Base-by-base conservation (phyloP, 2,113 vertebrate genomes). In the Thryonomys swinderianus region DNA sequence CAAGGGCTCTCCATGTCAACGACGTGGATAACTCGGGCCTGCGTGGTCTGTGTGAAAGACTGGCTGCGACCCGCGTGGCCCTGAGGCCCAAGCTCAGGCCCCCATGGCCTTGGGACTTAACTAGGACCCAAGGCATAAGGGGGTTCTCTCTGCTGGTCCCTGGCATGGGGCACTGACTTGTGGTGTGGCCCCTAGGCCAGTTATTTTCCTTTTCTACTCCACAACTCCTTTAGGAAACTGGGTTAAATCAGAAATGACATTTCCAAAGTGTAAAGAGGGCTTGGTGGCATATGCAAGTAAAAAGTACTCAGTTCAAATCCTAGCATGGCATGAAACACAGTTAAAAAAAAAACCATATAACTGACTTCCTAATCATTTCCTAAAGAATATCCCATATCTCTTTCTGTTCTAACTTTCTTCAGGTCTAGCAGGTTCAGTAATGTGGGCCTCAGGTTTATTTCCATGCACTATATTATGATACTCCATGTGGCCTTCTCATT, bases 141-240 rank as follows among this genome's bases (percentile, higher is more conserved):
- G 30, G 1, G 25, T n/a, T n/a, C n/a, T n/a, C n/a, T n/a, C n/a
- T n/a, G n/a, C n/a, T n/a, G 34, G 17, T 12, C 53, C 59, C 66
- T 93, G 59, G 51, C 1, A 25, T 40, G 20, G 14, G 61, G n/a
- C n/a, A 42, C 32, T 48, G 30, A 62, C n/a, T 37, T 37, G 40
- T 32, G 62, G 34, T 51, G n/a, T n/a, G 30, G 67, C 34, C 69
- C 21, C 37, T 45, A 30, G 4, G 53, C 12, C 23, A 81, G 67
- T 80, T 84, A 37, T 42, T 78, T 79, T 79, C 27, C 85, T 88
- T 80, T 88, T 91, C 48, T 32, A 87, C 82, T 42, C 51, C 51
- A 79, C 53, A 11, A 9, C 59, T 87, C 74, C 59, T 76, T 71
- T 78, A 37, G 30, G 76, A 87, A 85, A 57, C 11, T 27, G 57